Conservation (phyloP, 2,888 invertebrate genomes). For the Acrobasis suavella region DNA sequence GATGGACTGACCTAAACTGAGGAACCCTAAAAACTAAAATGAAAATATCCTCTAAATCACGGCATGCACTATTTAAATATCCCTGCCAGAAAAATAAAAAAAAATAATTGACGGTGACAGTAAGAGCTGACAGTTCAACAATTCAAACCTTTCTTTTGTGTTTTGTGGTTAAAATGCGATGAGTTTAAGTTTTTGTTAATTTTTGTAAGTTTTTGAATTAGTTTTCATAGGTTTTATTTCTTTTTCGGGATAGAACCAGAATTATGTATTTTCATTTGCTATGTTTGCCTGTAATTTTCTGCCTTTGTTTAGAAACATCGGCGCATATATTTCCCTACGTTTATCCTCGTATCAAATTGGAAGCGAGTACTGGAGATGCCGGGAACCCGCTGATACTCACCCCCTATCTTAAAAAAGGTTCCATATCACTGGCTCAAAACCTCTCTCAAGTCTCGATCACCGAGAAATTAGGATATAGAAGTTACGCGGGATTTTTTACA, state of each 20-base stretch:
- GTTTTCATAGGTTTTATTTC: too few relatives aligned
- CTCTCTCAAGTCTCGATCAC: conserved; percentile 62
- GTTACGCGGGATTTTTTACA: conserved; percentile 85
- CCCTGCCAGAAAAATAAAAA: too few relatives aligned
- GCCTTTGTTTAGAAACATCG: conserved; percentile 26
- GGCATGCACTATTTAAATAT: too few relatives aligned
- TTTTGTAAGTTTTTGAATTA: too few relatives aligned
- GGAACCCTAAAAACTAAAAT: too few relatives aligned
- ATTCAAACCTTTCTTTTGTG: too few relatives aligned
- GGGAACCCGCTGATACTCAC: conserved; percentile 81
- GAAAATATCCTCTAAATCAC: too few relatives aligned
- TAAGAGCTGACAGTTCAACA: too few relatives aligned
- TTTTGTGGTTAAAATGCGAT: too few relatives aligned
- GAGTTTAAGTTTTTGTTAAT: background rate
- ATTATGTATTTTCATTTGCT: conserved; percentile 11
- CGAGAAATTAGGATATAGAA: conserved; percentile 64
- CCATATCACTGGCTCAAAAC: conserved; percentile 70
- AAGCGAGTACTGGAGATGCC: conserved; percentile 42
- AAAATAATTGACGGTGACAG: too few relatives aligned
- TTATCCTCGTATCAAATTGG: conserved; percentile 62
- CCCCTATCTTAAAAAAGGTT: conserved; percentile 79
- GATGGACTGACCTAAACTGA: too few relatives aligned
- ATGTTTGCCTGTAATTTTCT: conserved; percentile 10
- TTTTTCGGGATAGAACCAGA: too few relatives aligned
- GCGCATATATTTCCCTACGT: conserved; percentile 50